Percentiles rank a stretch among this genome's conserved stretches.
phyloP scores from a whole-genome alignment of 2,113 vertebrate species.

The Ptyas mucosa region DNA sequence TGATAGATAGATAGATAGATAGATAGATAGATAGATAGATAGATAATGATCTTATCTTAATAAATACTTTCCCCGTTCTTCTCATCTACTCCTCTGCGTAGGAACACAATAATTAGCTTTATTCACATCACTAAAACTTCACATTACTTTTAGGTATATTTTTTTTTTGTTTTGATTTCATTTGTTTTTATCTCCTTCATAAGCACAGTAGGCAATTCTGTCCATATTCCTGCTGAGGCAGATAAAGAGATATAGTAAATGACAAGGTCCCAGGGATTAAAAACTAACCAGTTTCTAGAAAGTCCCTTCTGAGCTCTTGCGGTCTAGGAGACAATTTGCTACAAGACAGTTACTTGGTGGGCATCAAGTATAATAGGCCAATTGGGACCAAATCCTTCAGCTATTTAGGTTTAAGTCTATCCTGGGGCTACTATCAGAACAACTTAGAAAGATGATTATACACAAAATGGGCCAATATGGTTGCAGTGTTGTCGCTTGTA shows the following conservation, averaged over 20 bases:
- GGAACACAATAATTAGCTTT: neutral
- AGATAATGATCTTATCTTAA: neutral
- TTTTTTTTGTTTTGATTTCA: neutral
- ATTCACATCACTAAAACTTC: neutral
- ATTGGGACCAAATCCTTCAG: neutral
- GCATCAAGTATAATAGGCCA: neutral
- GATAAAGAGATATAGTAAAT: neutral
- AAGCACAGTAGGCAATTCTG: neutral
- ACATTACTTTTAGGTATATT: neutral
- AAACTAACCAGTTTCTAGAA: neutral
- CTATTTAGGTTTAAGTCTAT: neutral
- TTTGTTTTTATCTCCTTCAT: neutral
- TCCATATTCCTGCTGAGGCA: rapidly evolving
- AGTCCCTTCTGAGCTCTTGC: neutral
- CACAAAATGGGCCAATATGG: neutral
- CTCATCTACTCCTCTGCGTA: neutral
- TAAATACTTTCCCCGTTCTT: neutral
- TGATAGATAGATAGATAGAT: neutral
- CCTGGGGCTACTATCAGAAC: neutral
- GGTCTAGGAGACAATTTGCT: conserved; percentile 12
- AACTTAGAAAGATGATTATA: neutral
- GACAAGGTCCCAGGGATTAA: neutral
- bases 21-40: neutral
- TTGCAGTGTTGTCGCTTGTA: neutral
- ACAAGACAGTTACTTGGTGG: conserved; percentile 1